These are phyloP conservation scores for Dromococcyx pavoninus DNA, from an alignment of 2,797 vertebrate genomes.

Conservation along the genomic window DNA sequence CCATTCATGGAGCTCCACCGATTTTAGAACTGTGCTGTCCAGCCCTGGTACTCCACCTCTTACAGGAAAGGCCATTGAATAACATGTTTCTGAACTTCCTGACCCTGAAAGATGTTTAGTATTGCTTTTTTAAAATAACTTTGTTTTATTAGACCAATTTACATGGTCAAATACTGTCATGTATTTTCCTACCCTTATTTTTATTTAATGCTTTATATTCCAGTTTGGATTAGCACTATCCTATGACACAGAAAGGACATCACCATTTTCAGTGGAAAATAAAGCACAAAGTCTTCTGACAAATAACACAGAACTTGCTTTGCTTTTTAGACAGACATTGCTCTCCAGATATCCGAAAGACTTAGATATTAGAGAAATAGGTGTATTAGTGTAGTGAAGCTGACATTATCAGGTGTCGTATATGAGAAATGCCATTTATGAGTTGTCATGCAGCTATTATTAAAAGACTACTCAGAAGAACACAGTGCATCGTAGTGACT, in stretches of 20 bases:
- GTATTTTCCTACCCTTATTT: not conserved
- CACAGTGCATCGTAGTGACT: not conserved
- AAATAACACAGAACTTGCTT: not conserved
- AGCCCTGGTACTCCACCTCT: not conserved
- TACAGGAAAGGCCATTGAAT: not conserved
- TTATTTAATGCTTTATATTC: not conserved
- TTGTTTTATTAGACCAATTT: not conserved
- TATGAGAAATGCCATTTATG: conserved; percentile 14
- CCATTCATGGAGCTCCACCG: not conserved
- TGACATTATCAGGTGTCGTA: not conserved
- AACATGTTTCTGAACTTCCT: not conserved
- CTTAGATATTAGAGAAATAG: not conserved
- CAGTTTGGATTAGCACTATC: not conserved
- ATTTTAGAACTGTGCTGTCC: not conserved
- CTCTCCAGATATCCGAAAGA: not conserved
- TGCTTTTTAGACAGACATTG: not conserved
- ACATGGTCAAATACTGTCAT: not conserved
- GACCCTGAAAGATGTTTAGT: not conserved
- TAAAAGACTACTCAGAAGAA: not conserved
- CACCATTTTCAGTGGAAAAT: not conserved
- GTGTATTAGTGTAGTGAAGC: not conserved
- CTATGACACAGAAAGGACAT: not conserved
- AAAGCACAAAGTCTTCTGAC: not conserved
- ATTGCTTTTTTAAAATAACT: not conserved
- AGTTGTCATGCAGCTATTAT: conserved; percentile 21